phyloP scores from a whole-genome alignment of 2,113 vertebrate species.

The Fregetta grallaria region DNA sequence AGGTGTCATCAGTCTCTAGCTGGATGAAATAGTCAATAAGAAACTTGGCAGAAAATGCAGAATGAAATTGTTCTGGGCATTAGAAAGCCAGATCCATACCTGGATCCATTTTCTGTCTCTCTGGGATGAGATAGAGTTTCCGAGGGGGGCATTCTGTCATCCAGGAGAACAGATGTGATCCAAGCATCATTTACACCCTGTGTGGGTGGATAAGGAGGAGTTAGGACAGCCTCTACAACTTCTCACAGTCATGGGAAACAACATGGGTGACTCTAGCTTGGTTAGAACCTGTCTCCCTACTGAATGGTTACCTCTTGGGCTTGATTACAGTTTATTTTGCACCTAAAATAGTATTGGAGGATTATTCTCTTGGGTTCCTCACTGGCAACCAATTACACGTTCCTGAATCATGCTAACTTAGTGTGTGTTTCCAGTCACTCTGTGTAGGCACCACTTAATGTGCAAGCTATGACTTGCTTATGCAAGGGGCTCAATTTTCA shows the following conservation, averaged over 20 bases:
- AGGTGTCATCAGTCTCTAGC: not conserved
- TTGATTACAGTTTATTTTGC: not conserved
- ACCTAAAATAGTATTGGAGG: not conserved
- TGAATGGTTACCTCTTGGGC: not conserved
- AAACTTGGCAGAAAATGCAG: not conserved
- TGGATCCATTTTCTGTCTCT: not conserved
- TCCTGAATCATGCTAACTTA: not conserved
- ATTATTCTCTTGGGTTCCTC: not conserved
- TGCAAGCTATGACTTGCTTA: not conserved
- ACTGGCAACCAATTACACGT: not conserved
- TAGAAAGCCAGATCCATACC: not conserved
- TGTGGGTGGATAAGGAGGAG: not conserved
- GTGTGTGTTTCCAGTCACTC: not conserved
- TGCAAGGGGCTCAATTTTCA: not conserved
- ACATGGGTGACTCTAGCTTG: not conserved
- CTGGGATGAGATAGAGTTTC: not conserved
- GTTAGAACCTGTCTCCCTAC: not conserved
- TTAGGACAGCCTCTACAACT: not conserved
- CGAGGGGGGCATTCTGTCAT: not conserved
- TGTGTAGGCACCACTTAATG: not conserved
- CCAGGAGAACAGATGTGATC: not conserved
- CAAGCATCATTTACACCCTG: not conserved
- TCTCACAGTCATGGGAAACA: not conserved
- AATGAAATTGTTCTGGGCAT: not conserved
- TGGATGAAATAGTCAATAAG: not conserved